Percentiles rank a stretch among this genome's conserved stretches.
Evolutionary conservation across 2,888 invertebrate genomes (phyloP).

Genomic region (Dinocampus coccinellae): DNA sequence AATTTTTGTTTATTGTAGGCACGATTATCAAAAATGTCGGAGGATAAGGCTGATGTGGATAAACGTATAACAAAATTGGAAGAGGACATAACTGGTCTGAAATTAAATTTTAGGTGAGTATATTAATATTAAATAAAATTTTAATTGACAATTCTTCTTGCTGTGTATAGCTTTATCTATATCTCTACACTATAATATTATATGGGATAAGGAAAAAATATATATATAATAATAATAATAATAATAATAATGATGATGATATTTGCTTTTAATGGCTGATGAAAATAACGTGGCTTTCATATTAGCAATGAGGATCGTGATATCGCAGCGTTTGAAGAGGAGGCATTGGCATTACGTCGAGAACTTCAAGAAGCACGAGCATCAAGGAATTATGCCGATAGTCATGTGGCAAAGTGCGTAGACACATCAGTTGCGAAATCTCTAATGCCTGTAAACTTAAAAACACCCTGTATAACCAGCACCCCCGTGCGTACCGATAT

Average conservation of each 20-base stretch:
- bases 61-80: constrained; percentile 59
- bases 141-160: constrained; percentile 8
- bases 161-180: constrained; percentile 14
- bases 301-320: constrained; percentile 62
- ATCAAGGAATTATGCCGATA: constrained; percentile 58
- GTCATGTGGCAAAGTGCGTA: constrained; percentile 67
- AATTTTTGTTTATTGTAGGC: constrained; percentile 52
- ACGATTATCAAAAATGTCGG: constrained; percentile 55
- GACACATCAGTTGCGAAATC: constrained; percentile 51
- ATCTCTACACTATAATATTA: neutral
- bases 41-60: constrained; percentile 58
- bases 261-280: constrained; percentile 15
- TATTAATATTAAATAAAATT: neutral
- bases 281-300: constrained; percentile 32
- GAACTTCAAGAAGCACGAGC: constrained; percentile 66
- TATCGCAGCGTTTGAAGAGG: constrained; percentile 67
- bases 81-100: constrained; percentile 58
- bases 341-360: constrained; percentile 63
- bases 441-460: constrained; percentile 57
- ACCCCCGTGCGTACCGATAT: constrained; percentile 64
- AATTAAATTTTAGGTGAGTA: constrained; percentile 63
- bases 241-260: too few species aligned
- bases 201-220: neutral
- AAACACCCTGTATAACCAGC: constrained; percentile 61
- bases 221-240: too few species aligned